These are phyloP conservation scores for Heliangelus exortis DNA, from an alignment of 2,797 vertebrate genomes.

Conservation along the genomic window DNA sequence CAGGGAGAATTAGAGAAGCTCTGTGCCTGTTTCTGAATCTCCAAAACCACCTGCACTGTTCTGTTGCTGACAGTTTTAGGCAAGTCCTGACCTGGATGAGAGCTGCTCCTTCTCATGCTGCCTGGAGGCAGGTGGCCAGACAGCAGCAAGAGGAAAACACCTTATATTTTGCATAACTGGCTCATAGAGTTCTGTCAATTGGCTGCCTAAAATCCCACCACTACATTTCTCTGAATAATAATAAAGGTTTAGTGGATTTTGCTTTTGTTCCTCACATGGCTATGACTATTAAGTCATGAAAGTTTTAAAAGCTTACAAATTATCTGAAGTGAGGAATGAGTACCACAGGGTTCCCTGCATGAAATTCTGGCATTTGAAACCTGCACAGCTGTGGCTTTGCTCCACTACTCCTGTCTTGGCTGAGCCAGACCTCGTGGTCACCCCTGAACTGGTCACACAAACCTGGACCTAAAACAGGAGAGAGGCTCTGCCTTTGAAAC, in stretches of 20 bases:
- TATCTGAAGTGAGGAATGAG: constrained; percentile 15
- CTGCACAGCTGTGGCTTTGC: neutral
- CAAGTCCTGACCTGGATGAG: neutral
- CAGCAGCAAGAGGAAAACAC: neutral
- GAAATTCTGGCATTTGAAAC: neutral
- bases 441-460: neutral
- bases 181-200: neutral
- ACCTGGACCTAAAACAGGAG: neutral
- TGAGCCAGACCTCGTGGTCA: neutral
- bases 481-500: neutral
- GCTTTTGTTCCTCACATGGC: constrained; percentile 15
- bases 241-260: neutral
- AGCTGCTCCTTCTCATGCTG: neutral
- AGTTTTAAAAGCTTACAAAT: constrained; percentile 39
- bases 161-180: neutral
- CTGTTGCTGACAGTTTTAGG: neutral
- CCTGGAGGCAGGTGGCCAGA: neutral
- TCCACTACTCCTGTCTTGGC: neutral
- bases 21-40: neutral
- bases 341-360: neutral
- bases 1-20: neutral
- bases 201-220: neutral
- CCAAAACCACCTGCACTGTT: neutral
- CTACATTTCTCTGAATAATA: neutral
- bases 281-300: neutral